Base-by-base conservation (phyloP, 1,140 invertebrate genomes). In the Metaphire vulgaris region DNA sequence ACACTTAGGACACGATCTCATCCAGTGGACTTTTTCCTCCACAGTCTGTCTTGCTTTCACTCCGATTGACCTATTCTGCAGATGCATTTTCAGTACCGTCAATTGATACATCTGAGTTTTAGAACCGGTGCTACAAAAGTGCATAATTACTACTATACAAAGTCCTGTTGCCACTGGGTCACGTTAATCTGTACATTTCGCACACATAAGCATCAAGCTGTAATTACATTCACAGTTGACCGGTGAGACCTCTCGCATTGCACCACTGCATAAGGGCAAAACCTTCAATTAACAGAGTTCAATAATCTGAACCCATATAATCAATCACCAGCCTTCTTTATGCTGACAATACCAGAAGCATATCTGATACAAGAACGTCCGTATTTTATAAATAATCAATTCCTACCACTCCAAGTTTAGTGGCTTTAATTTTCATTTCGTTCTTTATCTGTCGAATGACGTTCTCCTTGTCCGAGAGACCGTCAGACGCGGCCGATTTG, bases 381-480 rank as follows among this genome's bases (percentile, higher is more conserved):
- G 41, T 56, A 6, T n/a, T 56, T 56, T 56, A 56, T 56, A 12
- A 56, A 12, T 6, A 56, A 56, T 21, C 21, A 56, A 21, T 56
- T 21, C 78, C 72, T 72, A 84, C 83, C 82, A 82, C 80, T 76
- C 78, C 81, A n/a, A 82, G 79, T 66, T 81, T 72, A 64, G 84
- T 82, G 21, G 83, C 81, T n/a, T 83, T 82, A 64, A 78, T 79
- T 28, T 78, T 79, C n/a, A 85, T 82, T 69, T 85, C 81, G 72
- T 80, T 80, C 68, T 80, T 81, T 79, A 85, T 82, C 70, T 78
- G 77, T 68, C 81, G 79, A 16, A 85, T 82, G 1, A 81, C 82
- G 74, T 80, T 77, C 74, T 86, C 84, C 70, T 81, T 81, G 80
- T 87, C 85, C 76, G 86, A 84, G 16, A 86, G 79, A 26, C 81